These are phyloP conservation scores for Pyrgus malvae DNA, from an alignment of 2,888 invertebrate genomes.

Conservation along the genomic window DNA sequence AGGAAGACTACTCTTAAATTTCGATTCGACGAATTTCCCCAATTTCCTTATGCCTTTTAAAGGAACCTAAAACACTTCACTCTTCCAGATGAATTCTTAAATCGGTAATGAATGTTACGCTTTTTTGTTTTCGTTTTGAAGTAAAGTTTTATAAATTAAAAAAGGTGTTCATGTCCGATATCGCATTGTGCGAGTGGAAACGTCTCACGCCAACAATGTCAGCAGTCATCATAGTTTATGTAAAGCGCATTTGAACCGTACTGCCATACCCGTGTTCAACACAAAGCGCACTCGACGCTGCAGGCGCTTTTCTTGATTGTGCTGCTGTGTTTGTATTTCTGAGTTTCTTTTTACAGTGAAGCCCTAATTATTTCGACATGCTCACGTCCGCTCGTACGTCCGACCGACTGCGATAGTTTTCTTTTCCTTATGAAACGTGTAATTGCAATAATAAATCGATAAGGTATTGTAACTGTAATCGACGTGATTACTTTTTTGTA, in stretches of 20 bases:
- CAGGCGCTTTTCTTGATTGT: conserved; percentile 27
- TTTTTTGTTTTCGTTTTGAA: conserved; percentile 2
- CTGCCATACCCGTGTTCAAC: conserved; percentile 16
- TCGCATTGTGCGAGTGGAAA: conserved; percentile 21
- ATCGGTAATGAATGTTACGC: not conserved
- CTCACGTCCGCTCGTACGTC: conserved; percentile 16
- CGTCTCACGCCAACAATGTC: conserved; percentile 24
- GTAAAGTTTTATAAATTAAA: conserved; percentile 11
- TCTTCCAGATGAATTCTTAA: too few relatives aligned
- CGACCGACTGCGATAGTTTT: conserved; percentile 19
- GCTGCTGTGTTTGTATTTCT: conserved; percentile 20
- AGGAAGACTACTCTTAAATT: too few relatives aligned
- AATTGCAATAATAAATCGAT: conserved; percentile 15
- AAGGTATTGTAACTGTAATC: conserved; percentile 15
- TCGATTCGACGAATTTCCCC: too few relatives aligned
- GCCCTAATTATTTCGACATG: conserved; percentile 26
- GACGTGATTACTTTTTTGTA: conserved; percentile 5
- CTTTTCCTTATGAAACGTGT: conserved; percentile 10
- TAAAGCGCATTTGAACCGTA: conserved; percentile 24
- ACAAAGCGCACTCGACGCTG: conserved; percentile 23
- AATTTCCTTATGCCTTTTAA: too few relatives aligned
- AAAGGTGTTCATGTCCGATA: conserved; percentile 15
- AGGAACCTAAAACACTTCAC: too few relatives aligned
- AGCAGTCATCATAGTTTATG: conserved; percentile 24
- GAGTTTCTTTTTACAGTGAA: conserved; percentile 23